Base-by-base conservation (phyloP, 92 coral and sea anemone species). In the Phenganax marumi region DNA sequence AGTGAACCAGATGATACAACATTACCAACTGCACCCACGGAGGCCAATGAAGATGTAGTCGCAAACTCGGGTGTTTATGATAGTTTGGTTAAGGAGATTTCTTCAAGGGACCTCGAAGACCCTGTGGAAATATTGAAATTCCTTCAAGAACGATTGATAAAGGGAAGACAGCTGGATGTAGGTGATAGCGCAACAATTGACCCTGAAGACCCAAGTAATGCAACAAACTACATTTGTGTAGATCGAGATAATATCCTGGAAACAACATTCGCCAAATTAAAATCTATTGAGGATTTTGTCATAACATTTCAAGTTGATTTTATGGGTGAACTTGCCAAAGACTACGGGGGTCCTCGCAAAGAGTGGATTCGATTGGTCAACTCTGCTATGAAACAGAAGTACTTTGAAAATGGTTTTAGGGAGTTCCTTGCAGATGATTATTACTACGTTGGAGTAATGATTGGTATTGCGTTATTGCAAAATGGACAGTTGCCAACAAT, bases 361-460 rank as follows among this genome's bases (percentile, higher is more conserved):
- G 57, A 52, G n/a, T n/a, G n/a, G n/a, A n/a, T n/a, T n/a, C n/a
- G n/a, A 52, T 52, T 52, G 8, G 8, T 52, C 57, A 52, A 8
- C 9, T 52, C 14, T 8, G 8, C 9, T 52, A 52, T 52, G 57
- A 52, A 14, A 52, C n/a, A n/a, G n/a, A n/a, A n/a, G n/a, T n/a
- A 86, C 60, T 86, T 86, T 79, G 87, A 75, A 48, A 64, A 70
- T 26, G 90, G 83, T n/a, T 86, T 89, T 14, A 73, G 87, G 24
- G 81, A 82, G 17, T 89, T 24, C 39, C 76, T 89, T 13, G 33
- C 73, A 8, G 66, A 49, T 8, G 90, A 89, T 6, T 83, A 86
- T 43, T 82, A 60, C n/a, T 81, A 55, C 62, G 90, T 89, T 3
- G 90, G 90, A 14, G 16, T 89, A 3, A 85, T 81, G 86, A 46